Conservation (phyloP, 2,888 invertebrate genomes). For the Galeruca laticollis region DNA sequence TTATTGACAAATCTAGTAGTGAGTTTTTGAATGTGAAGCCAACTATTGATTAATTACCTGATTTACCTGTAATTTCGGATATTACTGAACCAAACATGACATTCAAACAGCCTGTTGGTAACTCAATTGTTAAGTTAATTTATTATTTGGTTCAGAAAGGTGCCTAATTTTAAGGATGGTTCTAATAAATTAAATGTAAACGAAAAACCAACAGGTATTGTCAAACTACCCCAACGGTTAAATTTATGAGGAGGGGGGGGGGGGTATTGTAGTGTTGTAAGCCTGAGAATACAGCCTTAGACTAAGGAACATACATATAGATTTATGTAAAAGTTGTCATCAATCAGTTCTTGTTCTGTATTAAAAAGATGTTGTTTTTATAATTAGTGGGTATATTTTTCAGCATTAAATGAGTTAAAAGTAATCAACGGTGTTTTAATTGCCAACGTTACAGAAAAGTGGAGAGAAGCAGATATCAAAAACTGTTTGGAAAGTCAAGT, state of each 20-base stretch:
- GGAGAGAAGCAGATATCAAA: no score
- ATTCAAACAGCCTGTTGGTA: not conserved
- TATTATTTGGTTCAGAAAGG: not conserved
- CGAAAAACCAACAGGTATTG: not conserved
- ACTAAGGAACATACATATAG: no score
- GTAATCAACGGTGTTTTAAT: no score
- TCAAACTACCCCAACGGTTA: not conserved
- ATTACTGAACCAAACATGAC: not conserved
- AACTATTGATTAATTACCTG: not conserved
- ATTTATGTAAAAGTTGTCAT: no score
- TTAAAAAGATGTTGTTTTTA: no score
- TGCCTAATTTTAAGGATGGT: not conserved
- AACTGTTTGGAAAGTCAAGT: no score
- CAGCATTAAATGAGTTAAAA: no score
- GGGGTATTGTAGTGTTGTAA: not conserved
- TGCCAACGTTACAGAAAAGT: no score
- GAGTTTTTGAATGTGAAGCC: no score
- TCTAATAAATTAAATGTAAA: not conserved
- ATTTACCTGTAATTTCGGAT: no score
- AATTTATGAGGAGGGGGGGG: constrained; percentile 4
- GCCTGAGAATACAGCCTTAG: not conserved
- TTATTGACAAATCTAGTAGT: constrained; percentile 4
- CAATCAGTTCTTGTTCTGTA: no score
- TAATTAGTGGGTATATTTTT: no score
- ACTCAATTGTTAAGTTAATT: not conserved